Evolutionary conservation across 2,888 invertebrate genomes (phyloP).

Genomic region (Acanthoscelides obtectus): DNA sequence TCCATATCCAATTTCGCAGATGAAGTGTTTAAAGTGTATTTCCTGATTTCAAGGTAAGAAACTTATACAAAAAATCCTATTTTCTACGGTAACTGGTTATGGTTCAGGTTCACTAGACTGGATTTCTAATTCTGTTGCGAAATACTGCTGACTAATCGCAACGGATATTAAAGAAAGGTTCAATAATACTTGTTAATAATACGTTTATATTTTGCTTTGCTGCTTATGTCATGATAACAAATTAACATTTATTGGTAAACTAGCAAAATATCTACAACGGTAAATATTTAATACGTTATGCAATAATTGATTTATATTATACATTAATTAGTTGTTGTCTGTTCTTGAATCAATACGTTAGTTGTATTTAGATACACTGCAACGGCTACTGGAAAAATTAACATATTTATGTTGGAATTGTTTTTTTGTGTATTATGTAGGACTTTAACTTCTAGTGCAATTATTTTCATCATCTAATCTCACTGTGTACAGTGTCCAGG

Average conservation of each 20-base stretch:
- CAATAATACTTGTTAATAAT: not conserved
- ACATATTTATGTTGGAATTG: too few relatives aligned
- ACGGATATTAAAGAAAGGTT: not conserved
- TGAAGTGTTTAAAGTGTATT: not conserved
- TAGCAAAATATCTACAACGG: not conserved
- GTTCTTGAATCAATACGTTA: too few relatives aligned
- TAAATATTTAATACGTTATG: not conserved
- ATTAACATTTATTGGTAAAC: not conserved
- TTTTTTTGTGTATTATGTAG: too few relatives aligned
- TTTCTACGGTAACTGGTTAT: slow-evolving; percentile 18
- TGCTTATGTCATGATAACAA: not conserved
- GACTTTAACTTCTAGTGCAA: too few relatives aligned
- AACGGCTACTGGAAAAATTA: too few relatives aligned
- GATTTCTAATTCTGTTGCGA: slow-evolving; percentile 24
- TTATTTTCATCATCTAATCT: too few relatives aligned
- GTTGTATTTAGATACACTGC: too few relatives aligned
- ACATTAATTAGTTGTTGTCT: too few relatives aligned
- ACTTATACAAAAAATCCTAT: slow-evolving; percentile 18
- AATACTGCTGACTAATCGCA: not conserved
- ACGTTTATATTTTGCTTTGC: not conserved
- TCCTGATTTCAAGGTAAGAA: slow-evolving; percentile 19
- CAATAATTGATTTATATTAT: too few relatives aligned
- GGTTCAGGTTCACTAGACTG: slow-evolving; percentile 22
- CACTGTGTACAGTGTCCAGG: too few relatives aligned
- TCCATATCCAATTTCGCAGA: not conserved